These are phyloP conservation scores for Eclectus roratus DNA, from an alignment of 2,113 vertebrate species.

Conservation along the genomic window DNA sequence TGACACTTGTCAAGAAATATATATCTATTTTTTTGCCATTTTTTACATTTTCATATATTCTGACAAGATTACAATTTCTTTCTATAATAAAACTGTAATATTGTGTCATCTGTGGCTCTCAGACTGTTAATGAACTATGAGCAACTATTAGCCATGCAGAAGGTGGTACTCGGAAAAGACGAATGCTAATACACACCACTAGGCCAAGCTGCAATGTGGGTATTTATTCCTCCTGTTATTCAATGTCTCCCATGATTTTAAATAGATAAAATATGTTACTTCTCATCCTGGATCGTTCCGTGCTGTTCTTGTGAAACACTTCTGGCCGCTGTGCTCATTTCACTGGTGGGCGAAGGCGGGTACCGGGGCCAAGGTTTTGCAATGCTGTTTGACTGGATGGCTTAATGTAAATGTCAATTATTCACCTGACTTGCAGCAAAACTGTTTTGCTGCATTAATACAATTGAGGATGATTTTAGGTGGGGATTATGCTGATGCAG, in stretches of 20 bases:
- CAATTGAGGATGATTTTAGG: background rate
- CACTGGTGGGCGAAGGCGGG: background rate
- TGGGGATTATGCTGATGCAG: background rate
- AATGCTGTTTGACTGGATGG: background rate
- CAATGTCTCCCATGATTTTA: background rate
- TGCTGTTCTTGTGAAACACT: background rate
- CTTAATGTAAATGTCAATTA: background rate
- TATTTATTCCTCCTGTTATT: background rate
- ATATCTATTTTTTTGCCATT: background rate
- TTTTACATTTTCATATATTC: background rate
- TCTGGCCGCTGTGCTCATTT: background rate
- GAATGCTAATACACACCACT: background rate
- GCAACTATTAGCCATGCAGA: background rate
- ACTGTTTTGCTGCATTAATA: background rate
- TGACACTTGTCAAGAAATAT: background rate
- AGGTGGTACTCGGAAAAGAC: background rate
- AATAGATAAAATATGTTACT: background rate
- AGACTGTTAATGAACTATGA: background rate
- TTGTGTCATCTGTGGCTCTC: background rate
- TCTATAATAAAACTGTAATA: background rate
- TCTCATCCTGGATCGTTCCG: background rate
- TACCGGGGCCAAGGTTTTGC: background rate
- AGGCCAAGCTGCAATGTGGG: background rate
- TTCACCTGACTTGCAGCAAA: background rate
- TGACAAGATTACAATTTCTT: background rate